Conservation (phyloP, 2,797 vertebrate species). For the Mormyrus proboscirostris region DNA sequence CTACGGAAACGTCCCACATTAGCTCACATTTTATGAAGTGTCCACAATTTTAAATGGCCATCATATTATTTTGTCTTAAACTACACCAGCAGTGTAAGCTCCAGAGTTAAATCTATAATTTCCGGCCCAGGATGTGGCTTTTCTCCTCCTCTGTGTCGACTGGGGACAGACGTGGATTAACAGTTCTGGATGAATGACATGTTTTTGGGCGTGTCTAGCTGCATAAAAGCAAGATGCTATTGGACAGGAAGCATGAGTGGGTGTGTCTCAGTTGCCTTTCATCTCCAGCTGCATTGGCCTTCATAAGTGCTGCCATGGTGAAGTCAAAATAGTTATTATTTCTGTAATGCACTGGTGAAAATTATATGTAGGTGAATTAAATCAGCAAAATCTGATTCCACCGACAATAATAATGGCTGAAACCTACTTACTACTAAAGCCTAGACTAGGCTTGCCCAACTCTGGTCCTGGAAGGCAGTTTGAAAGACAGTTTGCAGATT, state of each 20-base stretch:
- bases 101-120: conserved; percentile 1
- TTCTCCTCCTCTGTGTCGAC: too few species aligned
- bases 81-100: neutral
- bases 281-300: neutral
- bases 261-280: neutral
- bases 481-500: neutral
- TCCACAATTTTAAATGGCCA: conserved; percentile 1
- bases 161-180: neutral
- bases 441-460: neutral
- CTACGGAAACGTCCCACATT: neutral
- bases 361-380: neutral
- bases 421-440: neutral
- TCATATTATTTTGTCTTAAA: neutral
- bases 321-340: conserved; percentile 3
- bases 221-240: neutral
- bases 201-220: neutral
- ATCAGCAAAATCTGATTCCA: neutral
- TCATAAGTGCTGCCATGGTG: neutral
- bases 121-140: neutral
- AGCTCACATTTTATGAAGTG: neutral
- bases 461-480: neutral
- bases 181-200: neutral
- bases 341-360: neutral
- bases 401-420: neutral
- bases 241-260: neutral